Base-by-base conservation (phyloP, 2,797 vertebrate genomes). In the Meriones psammophilus region DNA sequence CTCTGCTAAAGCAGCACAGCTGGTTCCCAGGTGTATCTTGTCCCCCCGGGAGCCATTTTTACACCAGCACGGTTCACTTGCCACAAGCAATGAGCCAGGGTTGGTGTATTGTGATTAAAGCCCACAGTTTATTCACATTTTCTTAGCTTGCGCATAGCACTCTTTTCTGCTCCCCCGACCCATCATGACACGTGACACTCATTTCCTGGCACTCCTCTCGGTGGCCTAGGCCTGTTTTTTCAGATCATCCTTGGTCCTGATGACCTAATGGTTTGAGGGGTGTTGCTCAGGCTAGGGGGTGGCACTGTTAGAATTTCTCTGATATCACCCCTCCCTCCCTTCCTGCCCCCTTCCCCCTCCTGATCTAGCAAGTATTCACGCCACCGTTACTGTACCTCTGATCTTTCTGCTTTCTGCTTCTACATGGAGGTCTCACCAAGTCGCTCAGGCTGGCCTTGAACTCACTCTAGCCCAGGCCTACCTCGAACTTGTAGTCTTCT, bases 281-380 rank as follows among this genome's bases (percentile, higher is more conserved):
- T 3, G 20, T 26, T 1, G 5, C 24, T 36, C 8, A 66, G 22
- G 24, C 42, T 17, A 56, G n/a, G 8, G 46, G 33, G 3, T 76
- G 39, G 22, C 50, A 56, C 68, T 77, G 0, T 24, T 33, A 68
- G 56, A 81, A 39, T 71, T 10, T 30, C 13, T 50, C 71, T 62
- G 78, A 20, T 71, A 69, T 12, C 36, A 66, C 1, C 50, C 50
- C 2, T 76, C 74, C 39, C 56, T 58, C 15, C 56, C 56, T 58
- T 17, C 14, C 18, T 18, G 8, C 4, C 3, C 18, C 20, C 18
- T 8, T 1, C 1, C 28, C 14, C 4, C 4, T 39, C 68, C 26
- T 73, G n/a, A 88, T 58, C 68, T 30, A 88, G 15, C 13, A 39
- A 56, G 14, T 28, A 18, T 39, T 36, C 66, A 12, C 39, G 22